Conservation (phyloP, 2,888 invertebrate species). For the Sinotaia quadrata region DNA sequence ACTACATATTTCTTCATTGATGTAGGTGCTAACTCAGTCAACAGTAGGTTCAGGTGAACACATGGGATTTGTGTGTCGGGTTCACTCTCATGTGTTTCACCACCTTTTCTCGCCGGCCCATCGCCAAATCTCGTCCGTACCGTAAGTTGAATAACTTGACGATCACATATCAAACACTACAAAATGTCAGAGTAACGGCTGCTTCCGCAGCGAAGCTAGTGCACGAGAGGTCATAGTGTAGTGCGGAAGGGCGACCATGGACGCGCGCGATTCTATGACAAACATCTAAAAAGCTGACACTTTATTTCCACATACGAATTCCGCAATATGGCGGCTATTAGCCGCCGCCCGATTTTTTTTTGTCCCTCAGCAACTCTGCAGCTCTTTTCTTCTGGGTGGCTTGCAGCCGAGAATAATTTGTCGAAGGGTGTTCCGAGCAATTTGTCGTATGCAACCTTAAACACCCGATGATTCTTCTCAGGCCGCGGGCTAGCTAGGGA, state of each 20-base stretch:
- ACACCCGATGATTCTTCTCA: constrained; percentile 31
- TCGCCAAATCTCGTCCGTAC: too few species aligned
- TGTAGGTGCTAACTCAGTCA: too few species aligned
- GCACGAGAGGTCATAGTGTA: background rate
- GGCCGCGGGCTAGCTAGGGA: background rate
- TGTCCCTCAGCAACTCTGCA: background rate
- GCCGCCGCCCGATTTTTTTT: background rate
- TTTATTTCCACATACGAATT: constrained; percentile 9
- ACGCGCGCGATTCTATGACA: background rate
- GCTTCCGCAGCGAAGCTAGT: constrained; percentile 1
- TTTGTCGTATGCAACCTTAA: constrained; percentile 40
- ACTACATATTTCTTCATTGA: too few species aligned
- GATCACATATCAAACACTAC: background rate
- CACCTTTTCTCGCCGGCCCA: background rate
- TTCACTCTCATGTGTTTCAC: too few species aligned
- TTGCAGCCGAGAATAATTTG: constrained; percentile 30
- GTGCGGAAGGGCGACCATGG: background rate
- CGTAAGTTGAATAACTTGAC: background rate
- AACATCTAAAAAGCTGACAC: background rate
- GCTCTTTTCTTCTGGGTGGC: constrained; percentile 26
- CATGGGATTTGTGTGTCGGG: too few species aligned
- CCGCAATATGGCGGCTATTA: constrained; percentile 28
- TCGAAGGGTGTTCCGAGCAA: constrained; percentile 22
- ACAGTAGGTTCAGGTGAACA: too few species aligned
- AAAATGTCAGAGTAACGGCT: background rate